A percentile compares a stretch with the other conserved stretches of the same genome.
Conservation (phyloP, 2,113 vertebrate genomes). For the Setophaga petechia region DNA sequence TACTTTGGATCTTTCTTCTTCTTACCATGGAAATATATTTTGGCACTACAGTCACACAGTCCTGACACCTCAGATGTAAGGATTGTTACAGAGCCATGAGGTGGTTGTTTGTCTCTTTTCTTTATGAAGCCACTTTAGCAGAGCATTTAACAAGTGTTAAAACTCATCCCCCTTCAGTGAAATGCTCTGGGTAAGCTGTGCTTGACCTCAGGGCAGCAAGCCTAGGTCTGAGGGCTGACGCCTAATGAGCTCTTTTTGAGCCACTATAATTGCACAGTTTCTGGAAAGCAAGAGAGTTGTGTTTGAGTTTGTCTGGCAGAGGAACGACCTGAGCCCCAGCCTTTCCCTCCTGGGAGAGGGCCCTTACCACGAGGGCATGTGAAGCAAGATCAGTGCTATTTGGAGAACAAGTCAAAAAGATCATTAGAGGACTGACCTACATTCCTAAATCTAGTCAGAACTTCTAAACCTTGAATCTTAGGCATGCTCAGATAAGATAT, state of each 20-base stretch:
- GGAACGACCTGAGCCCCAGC: background rate
- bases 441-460: background rate
- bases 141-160: background rate
- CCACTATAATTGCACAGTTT: background rate
- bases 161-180: background rate
- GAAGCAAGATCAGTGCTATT: background rate
- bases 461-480: background rate
- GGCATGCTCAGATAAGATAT: background rate
- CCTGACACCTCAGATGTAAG: background rate
- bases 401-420: background rate
- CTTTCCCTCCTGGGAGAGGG: background rate
- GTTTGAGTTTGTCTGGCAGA: background rate
- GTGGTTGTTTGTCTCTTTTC: background rate
- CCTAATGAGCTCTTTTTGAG: background rate
- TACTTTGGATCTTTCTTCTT: conserved; percentile 33
- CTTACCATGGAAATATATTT: conserved; percentile 3
- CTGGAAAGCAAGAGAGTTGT: background rate
- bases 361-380: background rate
- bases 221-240: background rate
- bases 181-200: background rate
- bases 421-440: background rate
- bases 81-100: background rate
- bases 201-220: background rate
- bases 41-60: background rate
- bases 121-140: background rate